Evolutionary conservation across 2,113 vertebrate species (phyloP), one percentile per base, ranked within the genome.

Genomic region (Mus pahari): DNA sequence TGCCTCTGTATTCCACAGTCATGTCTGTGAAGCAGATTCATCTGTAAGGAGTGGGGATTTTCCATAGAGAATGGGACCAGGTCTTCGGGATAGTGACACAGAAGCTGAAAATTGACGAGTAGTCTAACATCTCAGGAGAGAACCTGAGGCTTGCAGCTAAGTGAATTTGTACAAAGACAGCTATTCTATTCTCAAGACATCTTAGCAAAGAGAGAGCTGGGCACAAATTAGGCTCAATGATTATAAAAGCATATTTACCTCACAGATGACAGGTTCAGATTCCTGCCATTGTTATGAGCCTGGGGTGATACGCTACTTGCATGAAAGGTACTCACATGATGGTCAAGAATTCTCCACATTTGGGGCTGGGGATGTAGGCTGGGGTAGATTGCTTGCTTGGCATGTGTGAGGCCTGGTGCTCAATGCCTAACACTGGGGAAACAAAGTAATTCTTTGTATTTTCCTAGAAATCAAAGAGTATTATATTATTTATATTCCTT

Each of bases 401-500:
- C 20, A 84, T 26, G 12, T 62, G 4, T n/a, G 20, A 84, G 31
- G 31, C 81, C n/a, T 58, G 28, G 14, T 22, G 24, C n/a, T 19
- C n/a, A 42, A 7, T 60, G n/a, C 31, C 68, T 17, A 87, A 12
- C 48, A 70, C 28, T 70, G 28, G n/a, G 60, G 11, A n/a, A 22
- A 42, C 28, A 58, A 22, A 95, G 53, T 8, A 75, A 90, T 81
- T 83, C 24, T 50, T 31, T 55, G 66, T 39, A 62, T 79, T 92
- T 90, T 96, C 48, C 20, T 48, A 45, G 58, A 96, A 94, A 89
- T 39, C 50, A 87, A 92, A 92, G 20, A 53, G n/a, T 58, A 58
- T 22, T 78, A 1, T n/a, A 86, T 60, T 84, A 53, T 81, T 88
- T 53, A 55, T 74, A 84, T 19, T 55, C 16, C 14, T 24, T 28